Conservation (phyloP, 2,888 invertebrate genomes). For the Brachylomia viminalis region DNA sequence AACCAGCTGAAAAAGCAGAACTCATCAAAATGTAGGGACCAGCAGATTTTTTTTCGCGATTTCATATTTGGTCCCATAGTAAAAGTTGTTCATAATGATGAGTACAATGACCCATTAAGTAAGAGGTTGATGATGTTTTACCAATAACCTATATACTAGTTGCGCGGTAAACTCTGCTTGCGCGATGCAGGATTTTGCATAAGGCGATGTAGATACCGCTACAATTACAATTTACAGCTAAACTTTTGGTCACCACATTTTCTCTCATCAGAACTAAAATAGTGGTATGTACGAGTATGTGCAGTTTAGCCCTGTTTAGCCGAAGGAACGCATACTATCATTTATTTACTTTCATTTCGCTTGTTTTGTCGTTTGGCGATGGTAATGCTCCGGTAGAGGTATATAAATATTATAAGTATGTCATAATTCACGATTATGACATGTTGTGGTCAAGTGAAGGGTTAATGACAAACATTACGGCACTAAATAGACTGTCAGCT, state of each 20-base stretch:
- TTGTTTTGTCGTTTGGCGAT: slow-evolving; percentile 31
- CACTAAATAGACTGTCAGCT: neutral
- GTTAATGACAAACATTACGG: neutral
- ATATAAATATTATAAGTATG: neutral
- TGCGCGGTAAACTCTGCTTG: too few species aligned
- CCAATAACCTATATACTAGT: too few species aligned
- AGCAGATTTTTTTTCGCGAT: too few species aligned
- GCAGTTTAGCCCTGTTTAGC: neutral
- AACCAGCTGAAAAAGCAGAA: too few species aligned
- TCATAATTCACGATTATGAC: neutral
- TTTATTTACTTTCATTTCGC: slow-evolving; percentile 42
- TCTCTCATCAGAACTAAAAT: slow-evolving; percentile 9
- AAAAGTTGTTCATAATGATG: too few species aligned
- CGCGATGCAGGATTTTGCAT: too few species aligned
- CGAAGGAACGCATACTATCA: slow-evolving; percentile 13
- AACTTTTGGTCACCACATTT: slow-evolving; percentile 1
- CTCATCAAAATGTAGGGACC: too few species aligned
- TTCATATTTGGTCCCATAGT: too few species aligned
- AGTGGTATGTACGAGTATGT: slow-evolving; percentile 3
- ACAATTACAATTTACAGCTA: neutral
- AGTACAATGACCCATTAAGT: too few species aligned
- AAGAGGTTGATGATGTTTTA: too few species aligned
- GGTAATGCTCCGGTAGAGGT: slow-evolving; percentile 5
- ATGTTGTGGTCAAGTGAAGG: neutral
- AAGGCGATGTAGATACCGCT: too few species aligned